These are phyloP conservation scores for Nautilus pompilius DNA, from an alignment of 1,140 invertebrate genomes.

Conservation along the genomic window DNA sequence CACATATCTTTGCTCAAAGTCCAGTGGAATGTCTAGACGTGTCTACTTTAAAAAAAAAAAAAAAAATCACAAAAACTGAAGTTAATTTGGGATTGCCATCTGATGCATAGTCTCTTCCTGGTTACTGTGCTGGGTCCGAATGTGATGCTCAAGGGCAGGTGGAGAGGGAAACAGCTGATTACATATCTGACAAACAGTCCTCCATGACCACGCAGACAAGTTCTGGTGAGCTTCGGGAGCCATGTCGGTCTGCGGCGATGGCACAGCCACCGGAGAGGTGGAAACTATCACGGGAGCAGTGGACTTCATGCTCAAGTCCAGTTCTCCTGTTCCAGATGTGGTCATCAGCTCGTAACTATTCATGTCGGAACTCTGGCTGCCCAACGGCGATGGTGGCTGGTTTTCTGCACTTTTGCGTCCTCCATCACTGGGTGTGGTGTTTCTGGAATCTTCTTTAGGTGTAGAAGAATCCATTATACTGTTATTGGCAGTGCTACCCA, in stretches of 20 bases:
- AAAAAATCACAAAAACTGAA: no score
- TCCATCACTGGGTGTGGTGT: not conserved
- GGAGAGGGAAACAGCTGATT: constrained; percentile 50
- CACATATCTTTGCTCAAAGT: no score
- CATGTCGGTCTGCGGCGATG: not conserved
- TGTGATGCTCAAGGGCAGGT: constrained; percentile 50
- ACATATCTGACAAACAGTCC: constrained; percentile 52
- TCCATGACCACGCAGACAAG: constrained; percentile 44
- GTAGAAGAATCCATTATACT: not conserved
- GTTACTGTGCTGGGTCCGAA: constrained; percentile 49
- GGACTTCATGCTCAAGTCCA: constrained; percentile 46
- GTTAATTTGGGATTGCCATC: no score
- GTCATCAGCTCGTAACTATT: constrained; percentile 12
- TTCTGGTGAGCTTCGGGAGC: constrained; percentile 16
- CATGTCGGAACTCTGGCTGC: not conserved
- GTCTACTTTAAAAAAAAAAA: no score
- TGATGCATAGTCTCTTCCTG: no score
- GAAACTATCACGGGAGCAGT: constrained; percentile 9
- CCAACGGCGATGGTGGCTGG: not conserved
- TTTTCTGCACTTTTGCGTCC: constrained; percentile 9
- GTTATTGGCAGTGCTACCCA: not conserved
- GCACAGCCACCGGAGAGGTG: not conserved
- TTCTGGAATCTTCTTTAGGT: not conserved
- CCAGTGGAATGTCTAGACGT: no score
- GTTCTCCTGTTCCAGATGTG: constrained; percentile 29